Evolutionary conservation across 2,797 vertebrate genomes (phyloP), one percentile per base, ranked within the genome.

Genomic region (Coranthus polyacanthus): DNA sequence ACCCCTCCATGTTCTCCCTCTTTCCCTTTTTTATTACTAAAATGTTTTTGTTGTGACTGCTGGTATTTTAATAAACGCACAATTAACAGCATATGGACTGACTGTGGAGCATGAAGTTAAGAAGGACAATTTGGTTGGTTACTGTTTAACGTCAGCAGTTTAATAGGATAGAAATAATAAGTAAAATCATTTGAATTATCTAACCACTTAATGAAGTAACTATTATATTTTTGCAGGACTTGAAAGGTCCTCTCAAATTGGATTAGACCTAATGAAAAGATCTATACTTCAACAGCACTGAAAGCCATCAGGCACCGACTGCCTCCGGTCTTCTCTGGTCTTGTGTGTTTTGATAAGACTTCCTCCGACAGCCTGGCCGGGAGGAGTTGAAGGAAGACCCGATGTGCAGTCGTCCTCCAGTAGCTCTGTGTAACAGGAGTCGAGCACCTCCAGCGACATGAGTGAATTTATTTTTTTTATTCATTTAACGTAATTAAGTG

Each of bases 41-140:
- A 39, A 45, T 26, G 5, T n/a, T 68, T n/a, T 46, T 72, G 61
- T 75, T 59, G 15, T 21, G 59, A 78, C 61, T 44, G 38, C 75
- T 52, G 81, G 39, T 68, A 18, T 59, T 44, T 62, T 70, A 22
- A 71, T 38, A 4, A 68, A 52, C 53, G 68, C 85, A 85, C 83
- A 88, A 81, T 13, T 32, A 61, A 56, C 49, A 64, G 17, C 36
- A 39, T 22, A 13, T 43, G 17, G 54, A 65, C 22, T 17, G 37
- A 68, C 17, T n/a, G n/a, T n/a, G n/a, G n/a, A n/a, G n/a, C 29
- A 22, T 7, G 18, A 62, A 46, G 62, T n/a, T n/a, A n/a, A n/a
- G n/a, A n/a, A n/a, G n/a, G n/a, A n/a, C n/a, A n/a, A n/a, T n/a
- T n/a, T n/a, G n/a, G n/a, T n/a, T n/a, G n/a, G n/a, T n/a, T n/a